phyloP scores from a whole-genome alignment of 1,140 invertebrate genomes.

The Pectinophora gossypiella region DNA sequence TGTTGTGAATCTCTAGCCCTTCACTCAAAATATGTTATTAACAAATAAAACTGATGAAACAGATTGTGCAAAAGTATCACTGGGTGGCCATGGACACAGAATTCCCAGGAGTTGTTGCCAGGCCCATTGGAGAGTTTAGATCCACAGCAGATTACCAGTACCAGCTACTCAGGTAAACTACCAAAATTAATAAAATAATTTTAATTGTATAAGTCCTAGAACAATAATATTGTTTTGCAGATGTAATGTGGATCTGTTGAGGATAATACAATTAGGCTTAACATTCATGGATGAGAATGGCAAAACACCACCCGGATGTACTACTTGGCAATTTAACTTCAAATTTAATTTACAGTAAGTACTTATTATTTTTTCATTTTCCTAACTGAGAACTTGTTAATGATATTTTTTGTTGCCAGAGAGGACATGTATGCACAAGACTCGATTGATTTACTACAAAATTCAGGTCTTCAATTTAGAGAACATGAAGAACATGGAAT shows the following conservation, averaged over 20 bases:
- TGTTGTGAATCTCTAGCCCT: too few relatives aligned
- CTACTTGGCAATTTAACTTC: constrained; percentile 99
- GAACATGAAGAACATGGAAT: constrained; percentile 99
- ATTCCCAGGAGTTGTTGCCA: constrained; percentile 98
- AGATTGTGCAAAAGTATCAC: constrained; percentile 94
- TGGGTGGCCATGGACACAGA: constrained; percentile 99
- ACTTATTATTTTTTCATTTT: not conserved
- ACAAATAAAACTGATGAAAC: not conserved
- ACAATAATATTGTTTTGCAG: constrained; percentile 34
- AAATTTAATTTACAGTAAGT: constrained; percentile 95
- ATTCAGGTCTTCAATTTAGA: constrained; percentile 98
- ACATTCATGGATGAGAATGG: constrained; percentile 97
- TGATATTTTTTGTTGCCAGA: constrained; percentile 72
- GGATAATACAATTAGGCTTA: constrained; percentile 96
- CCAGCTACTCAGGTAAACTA: constrained; percentile 84
- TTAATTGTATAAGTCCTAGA: too few relatives aligned
- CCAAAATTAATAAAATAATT: not conserved
- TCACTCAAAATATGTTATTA: too few relatives aligned
- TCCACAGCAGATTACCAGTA: constrained; percentile 97
- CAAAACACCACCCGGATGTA: constrained; percentile 91
- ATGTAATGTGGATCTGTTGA: constrained; percentile 97
- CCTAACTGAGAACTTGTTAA: not conserved
- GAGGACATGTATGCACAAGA: constrained; percentile 99
- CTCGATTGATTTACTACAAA: constrained; percentile 96
- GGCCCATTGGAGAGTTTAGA: constrained; percentile 97